These are phyloP conservation scores for Rhynchophorus ferrugineus DNA, from an alignment of 1,140 invertebrate species.

Conservation along the genomic window DNA sequence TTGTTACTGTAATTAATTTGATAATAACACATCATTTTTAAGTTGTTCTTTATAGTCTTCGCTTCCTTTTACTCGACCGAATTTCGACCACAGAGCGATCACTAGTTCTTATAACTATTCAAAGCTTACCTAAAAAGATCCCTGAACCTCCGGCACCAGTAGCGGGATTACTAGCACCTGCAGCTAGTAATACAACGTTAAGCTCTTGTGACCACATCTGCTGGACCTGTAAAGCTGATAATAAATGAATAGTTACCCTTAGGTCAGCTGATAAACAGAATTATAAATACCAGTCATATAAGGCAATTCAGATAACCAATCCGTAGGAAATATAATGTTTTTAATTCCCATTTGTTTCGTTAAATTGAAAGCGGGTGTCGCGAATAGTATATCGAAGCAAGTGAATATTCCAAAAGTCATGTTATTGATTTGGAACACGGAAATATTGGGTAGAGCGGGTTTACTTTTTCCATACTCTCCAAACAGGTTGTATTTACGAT, in stretches of 20 bases:
- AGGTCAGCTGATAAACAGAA: background rate
- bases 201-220: constrained; percentile 46
- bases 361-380: constrained; percentile 51
- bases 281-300: constrained; percentile 53
- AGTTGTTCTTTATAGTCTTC: too few relatives aligned
- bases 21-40: too few relatives aligned
- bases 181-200: constrained; percentile 45
- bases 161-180: constrained; percentile 46
- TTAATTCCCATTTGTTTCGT: constrained; percentile 47
- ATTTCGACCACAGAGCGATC: too few relatives aligned
- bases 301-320: constrained; percentile 67
- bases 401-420: constrained; percentile 70
- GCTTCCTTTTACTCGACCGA: too few relatives aligned
- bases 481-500: constrained; percentile 61
- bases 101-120: too few relatives aligned
- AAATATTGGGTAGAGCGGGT: constrained; percentile 39
- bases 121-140: constrained; percentile 42
- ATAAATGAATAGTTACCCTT: background rate
- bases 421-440: constrained; percentile 70
- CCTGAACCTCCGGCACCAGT: constrained; percentile 41
- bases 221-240: constrained; percentile 43
- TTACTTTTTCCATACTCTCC: constrained; percentile 45
- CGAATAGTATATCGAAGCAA: constrained; percentile 72
- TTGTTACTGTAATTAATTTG: too few relatives aligned
- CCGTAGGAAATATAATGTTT: constrained; percentile 64